Evolutionary conservation across 1,140 invertebrate species (phyloP).

Genomic region (Xylocopa sonorina): DNA sequence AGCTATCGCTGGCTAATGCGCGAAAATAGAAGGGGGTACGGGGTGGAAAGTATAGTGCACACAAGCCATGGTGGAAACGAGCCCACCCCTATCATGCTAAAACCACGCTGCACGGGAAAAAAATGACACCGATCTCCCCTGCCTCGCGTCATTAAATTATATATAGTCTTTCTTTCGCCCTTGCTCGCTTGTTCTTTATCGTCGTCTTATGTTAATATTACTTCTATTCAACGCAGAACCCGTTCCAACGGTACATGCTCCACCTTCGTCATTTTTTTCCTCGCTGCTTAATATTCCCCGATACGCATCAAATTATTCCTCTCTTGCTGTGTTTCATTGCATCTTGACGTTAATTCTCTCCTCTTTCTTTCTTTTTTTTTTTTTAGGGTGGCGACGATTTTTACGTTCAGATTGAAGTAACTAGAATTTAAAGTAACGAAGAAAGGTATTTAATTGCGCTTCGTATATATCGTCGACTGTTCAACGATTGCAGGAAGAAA

Average conservation of each 20-base stretch:
- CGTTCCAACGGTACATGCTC: not conserved
- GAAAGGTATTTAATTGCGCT: not conserved
- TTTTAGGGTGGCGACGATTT: not conserved
- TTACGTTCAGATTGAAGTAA: not conserved
- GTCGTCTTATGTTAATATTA: conserved; percentile 65
- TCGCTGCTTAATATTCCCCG: not conserved
- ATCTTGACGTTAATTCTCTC: not conserved
- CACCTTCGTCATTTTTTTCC: not conserved
- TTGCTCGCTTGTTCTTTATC: conserved; percentile 56
- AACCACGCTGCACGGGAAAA: conserved; percentile 33
- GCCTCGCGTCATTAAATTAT: conserved; percentile 50
- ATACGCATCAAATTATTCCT: not conserved
- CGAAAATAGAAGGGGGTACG: no score
- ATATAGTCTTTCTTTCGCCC: conserved; percentile 61
- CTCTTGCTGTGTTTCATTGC: not conserved
- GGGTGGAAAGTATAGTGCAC: not conserved
- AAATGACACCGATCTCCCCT: conserved; percentile 54
- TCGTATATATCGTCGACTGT: not conserved
- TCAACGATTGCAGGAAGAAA: not conserved
- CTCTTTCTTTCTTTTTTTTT: no score
- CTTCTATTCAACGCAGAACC: conserved; percentile 40
- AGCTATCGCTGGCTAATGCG: conserved; percentile 56
- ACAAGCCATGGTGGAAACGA: conserved; percentile 45
- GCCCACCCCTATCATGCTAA: conserved; percentile 61
- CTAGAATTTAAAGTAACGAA: not conserved